A percentile compares a stretch with the other conserved stretches of the same genome.
These are phyloP conservation scores for Geococcyx californianus DNA, from an alignment of 2,113 vertebrate species.

Conservation along the genomic window DNA sequence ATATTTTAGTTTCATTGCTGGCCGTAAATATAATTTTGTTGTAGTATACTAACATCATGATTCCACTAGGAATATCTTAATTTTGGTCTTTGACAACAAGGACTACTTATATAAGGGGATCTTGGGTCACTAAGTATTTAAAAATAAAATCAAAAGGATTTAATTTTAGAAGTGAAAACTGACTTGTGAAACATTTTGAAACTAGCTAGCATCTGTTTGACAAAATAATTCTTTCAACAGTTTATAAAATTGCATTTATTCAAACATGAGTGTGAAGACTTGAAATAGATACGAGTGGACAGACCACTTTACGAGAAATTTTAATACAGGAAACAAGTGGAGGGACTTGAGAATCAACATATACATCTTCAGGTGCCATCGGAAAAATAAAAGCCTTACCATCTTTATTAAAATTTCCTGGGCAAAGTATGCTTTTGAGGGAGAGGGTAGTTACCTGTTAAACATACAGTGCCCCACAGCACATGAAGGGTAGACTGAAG, in stretches of 20 bases:
- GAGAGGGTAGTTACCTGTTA: not conserved
- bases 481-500: not conserved
- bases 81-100: not conserved
- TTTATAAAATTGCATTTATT: not conserved
- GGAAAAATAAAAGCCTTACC: not conserved
- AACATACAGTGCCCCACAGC: not conserved
- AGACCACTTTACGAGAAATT: not conserved
- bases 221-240: constrained; percentile 12
- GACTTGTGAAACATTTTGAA: not conserved
- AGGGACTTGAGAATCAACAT: not conserved
- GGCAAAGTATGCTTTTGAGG: not conserved
- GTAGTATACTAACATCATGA: too few species aligned
- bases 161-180: not conserved
- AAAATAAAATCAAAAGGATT: not conserved
- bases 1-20: too few species aligned
- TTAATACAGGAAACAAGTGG: not conserved
- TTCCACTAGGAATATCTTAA: not conserved
- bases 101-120: not conserved
- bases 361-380: not conserved
- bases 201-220: not conserved
- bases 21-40: too few species aligned
- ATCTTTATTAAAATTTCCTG: not conserved
- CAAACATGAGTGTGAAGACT: not conserved
- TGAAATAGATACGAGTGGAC: not conserved
- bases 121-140: not conserved